Evolutionary conservation across 2,888 invertebrate genomes (phyloP).

Genomic region (Ommatoiulus sabulosus): DNA sequence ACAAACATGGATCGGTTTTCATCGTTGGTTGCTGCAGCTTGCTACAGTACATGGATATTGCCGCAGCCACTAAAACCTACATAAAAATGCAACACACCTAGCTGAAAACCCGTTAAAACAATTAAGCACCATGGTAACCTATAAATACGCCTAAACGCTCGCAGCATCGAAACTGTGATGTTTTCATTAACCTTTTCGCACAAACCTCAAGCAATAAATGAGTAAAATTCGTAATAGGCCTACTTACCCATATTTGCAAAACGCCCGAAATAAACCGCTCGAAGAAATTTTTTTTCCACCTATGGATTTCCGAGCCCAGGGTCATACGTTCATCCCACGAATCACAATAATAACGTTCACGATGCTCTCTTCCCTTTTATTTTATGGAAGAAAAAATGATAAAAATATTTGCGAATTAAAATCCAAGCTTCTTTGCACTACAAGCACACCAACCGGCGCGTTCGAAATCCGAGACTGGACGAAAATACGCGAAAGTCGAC

Average conservation of each 20-base stretch:
- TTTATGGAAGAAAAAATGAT: too few relatives aligned
- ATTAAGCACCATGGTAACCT: too few relatives aligned
- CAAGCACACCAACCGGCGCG: neutral
- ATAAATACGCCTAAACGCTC: neutral
- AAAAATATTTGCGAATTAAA: neutral
- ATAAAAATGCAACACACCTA: too few relatives aligned
- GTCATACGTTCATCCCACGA: conserved; percentile 29
- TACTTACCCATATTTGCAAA: conserved; percentile 40
- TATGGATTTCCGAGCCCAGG: conserved; percentile 23
- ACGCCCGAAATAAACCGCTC: conserved; percentile 12
- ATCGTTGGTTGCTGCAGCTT: neutral
- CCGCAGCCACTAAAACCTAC: neutral
- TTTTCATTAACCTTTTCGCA: too few relatives aligned
- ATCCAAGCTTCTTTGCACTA: conserved; percentile 25
- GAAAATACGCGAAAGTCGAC: neutral
- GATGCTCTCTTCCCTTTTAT: neutral
- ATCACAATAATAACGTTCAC: neutral
- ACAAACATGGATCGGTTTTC: neutral
- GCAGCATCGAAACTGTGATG: too few relatives aligned
- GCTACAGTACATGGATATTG: neutral
- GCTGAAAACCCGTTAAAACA: too few relatives aligned
- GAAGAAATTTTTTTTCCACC: neutral
- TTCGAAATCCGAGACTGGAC: neutral
- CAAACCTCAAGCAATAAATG: neutral
- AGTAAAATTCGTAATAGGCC: neutral